Conservation (phyloP, 1,140 invertebrate genomes). For the Protaetia brevitarsis region DNA sequence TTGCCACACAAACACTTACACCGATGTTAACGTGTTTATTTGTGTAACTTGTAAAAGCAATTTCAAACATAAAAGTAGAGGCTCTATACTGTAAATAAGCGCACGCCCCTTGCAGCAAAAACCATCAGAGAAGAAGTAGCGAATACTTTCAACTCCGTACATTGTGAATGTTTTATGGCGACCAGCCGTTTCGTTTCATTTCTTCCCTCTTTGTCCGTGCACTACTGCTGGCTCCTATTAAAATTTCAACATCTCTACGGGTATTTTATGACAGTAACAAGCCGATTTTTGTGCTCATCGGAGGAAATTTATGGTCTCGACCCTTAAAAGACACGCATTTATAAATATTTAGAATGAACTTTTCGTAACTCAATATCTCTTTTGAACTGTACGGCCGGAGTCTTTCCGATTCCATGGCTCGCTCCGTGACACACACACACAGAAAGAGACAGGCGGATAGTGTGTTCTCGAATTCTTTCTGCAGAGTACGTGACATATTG, state of each 20-base stretch:
- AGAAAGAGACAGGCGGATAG: no score
- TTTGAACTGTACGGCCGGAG: background rate
- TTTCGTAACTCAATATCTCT: slow-evolving; percentile 14
- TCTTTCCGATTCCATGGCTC: background rate
- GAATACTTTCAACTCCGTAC: background rate
- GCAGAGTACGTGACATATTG: background rate
- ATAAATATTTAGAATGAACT: slow-evolving; percentile 11
- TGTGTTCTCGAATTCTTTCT: background rate
- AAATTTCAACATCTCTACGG: slow-evolving; percentile 18
- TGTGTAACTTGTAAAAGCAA: slow-evolving; percentile 1
- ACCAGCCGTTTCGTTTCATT: slow-evolving; percentile 7
- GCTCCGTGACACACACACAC: no score
- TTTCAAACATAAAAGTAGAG: background rate
- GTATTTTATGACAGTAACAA: slow-evolving; percentile 18
- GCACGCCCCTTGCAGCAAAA: background rate
- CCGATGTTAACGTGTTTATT: slow-evolving; percentile 17
- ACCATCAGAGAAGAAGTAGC: background rate
- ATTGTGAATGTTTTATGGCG: slow-evolving; percentile 13
- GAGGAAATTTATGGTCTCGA: slow-evolving; percentile 11
- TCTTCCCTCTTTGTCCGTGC: background rate
- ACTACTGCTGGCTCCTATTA: background rate
- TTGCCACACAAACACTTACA: slow-evolving; percentile 4
- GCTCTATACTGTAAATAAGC: slow-evolving; percentile 2
- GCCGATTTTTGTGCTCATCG: slow-evolving; percentile 14
- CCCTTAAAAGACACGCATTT: slow-evolving; percentile 11